Base-by-base conservation (phyloP, 2,113 vertebrate species). In the Tonatia bakeri region DNA sequence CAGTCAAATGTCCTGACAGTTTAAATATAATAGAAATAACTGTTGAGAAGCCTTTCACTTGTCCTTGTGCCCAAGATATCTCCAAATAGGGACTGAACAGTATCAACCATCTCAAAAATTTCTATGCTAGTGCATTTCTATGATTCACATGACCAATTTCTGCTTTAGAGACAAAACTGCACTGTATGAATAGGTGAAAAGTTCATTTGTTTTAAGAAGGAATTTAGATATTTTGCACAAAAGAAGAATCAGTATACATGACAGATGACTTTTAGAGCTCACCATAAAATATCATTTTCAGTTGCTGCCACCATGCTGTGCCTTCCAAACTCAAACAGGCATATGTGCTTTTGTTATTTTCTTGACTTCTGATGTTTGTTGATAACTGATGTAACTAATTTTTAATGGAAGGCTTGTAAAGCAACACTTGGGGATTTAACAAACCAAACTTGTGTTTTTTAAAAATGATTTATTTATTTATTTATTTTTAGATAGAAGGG, bases 341-440 rank as follows among this genome's bases (percentile, higher is more conserved):
- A 97, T 92, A 96, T 97, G 94, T 86, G 73, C 83, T 92, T 94
- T 94, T 83, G 96, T 97, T 96, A 97, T 96, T 97, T 96, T 85
- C 96, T 97, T 97, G 75, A 97, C 96, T 97, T 96, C 94, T 94
- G 94, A 50, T 97, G 93, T 96, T 95, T 97, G 94, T 92, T 97
- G 95, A 95, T 95, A 96, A 97, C 93, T 90, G 56, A 93, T 89
- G 77, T 96, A 92, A 97, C 96, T 97, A 94, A 96, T 96, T 97
- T 97, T 97, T 97, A 96, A 98, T 97, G 91, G 82, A 97, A 95
- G 59, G 87, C 75, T 93, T 95, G 80, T 97, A 97, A 96, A 91
- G 91, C 73, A 94, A 95, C 91, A 91, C 91, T 97, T 97, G 75
- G 82, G 95, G 82, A 96, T 95, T 97, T 96, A 84, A 93, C 88